Evolutionary conservation across 2,113 vertebrate genomes (phyloP).

Genomic region (Cynopterus brachyotis): DNA sequence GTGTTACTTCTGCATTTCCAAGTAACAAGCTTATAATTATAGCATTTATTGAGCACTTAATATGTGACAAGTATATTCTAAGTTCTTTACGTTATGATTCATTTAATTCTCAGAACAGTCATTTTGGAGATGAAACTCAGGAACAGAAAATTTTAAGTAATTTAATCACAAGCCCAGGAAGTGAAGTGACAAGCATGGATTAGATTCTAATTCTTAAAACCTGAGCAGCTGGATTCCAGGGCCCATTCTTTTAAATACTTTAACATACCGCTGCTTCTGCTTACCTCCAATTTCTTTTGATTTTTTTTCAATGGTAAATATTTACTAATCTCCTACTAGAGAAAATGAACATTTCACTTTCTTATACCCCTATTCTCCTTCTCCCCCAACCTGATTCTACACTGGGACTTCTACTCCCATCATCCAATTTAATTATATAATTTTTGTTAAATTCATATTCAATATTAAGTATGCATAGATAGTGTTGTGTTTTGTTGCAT

Average conservation of each 20-base stretch:
- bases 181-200: neutral
- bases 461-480: neutral
- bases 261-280: neutral
- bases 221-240: neutral
- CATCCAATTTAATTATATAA: neutral
- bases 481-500: neutral
- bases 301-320: neutral
- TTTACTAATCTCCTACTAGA: neutral
- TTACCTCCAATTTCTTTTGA: neutral
- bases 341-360: neutral
- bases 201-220: neutral
- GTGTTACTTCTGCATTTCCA: conserved; percentile 6
- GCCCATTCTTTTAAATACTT: neutral
- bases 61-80: neutral
- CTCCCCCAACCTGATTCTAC: neutral
- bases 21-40: neutral
- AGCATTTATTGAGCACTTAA: neutral
- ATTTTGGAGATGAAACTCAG: conserved; percentile 10
- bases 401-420: neutral
- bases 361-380: neutral
- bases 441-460: conserved; percentile 12
- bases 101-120: neutral
- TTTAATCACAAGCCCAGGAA: neutral
- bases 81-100: neutral
- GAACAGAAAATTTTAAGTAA: conserved; percentile 7